phyloP scores from a whole-genome alignment of 2,888 invertebrate species.

The Apotomis capreana region DNA sequence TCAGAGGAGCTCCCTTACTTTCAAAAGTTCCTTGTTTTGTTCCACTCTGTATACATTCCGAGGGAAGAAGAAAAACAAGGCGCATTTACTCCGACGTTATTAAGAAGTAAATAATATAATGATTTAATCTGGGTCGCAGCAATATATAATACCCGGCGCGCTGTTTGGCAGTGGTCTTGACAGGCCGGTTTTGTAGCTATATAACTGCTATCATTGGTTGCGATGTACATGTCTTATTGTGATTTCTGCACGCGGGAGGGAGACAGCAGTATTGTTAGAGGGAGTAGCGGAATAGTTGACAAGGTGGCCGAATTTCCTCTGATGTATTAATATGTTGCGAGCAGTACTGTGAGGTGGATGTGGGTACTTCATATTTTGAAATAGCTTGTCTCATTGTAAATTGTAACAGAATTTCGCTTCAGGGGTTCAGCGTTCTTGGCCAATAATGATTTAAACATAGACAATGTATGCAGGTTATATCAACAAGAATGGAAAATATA shows the following conservation, averaged over 20 bases:
- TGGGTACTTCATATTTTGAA: neutral
- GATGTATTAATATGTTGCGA: slow-evolving; percentile 21
- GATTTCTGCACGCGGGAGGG: slow-evolving; percentile 21
- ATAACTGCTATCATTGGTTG: slow-evolving; percentile 36
- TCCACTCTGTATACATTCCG: neutral
- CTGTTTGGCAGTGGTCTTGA: slow-evolving; percentile 55
- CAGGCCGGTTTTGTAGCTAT: slow-evolving; percentile 47
- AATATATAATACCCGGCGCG: slow-evolving; percentile 52
- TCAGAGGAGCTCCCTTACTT: too few relatives aligned
- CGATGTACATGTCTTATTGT: slow-evolving; percentile 28
- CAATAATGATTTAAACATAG: too few relatives aligned
- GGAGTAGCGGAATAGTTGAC: slow-evolving; percentile 16
- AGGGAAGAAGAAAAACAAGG: slow-evolving; percentile 47
- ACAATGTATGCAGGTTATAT: too few relatives aligned
- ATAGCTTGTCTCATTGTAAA: neutral
- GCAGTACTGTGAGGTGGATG: neutral
- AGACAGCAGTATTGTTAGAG: slow-evolving; percentile 14
- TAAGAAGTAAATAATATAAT: slow-evolving; percentile 60
- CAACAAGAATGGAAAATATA: too few relatives aligned
- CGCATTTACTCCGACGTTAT: slow-evolving; percentile 55
- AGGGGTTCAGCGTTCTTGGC: too few relatives aligned
- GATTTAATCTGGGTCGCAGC: slow-evolving; percentile 53
- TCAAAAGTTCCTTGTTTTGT: too few relatives aligned
- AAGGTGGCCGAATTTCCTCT: slow-evolving; percentile 23
- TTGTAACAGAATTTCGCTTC: neutral